Percentiles rank a stretch among this genome's conserved stretches.
These are phyloP conservation scores for Cnemophilus loriae DNA, from an alignment of 2,113 vertebrate species.

Conservation along the genomic window DNA sequence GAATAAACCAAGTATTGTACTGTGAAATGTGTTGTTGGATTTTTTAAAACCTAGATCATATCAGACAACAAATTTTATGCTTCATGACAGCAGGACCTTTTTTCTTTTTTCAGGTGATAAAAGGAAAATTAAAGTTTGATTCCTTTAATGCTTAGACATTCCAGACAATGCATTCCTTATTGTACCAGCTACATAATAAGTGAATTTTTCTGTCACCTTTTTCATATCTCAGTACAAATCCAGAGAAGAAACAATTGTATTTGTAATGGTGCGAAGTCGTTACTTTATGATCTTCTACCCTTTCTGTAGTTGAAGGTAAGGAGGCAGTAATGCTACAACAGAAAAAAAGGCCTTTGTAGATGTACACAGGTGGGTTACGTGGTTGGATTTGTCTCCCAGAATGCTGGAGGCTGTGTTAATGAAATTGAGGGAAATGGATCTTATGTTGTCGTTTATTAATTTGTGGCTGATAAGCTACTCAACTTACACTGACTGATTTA, in stretches of 20 bases:
- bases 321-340: neutral
- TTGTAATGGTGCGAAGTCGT: neutral
- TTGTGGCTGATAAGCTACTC: neutral
- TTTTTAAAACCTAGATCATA: neutral
- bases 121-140: conserved; percentile 22
- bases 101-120: neutral
- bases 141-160: neutral
- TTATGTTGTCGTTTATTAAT: neutral
- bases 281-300: neutral
- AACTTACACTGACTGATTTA: neutral
- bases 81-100: neutral
- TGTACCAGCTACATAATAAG: neutral
- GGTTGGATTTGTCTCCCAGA: neutral
- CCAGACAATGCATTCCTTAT: neutral
- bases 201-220: neutral
- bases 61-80: conserved; percentile 15
- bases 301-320: neutral
- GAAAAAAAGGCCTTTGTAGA: neutral
- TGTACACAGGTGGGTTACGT: neutral
- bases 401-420: neutral
- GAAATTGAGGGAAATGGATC: neutral
- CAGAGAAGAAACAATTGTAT: neutral
- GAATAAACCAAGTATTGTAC: neutral
- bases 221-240: neutral
- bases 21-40: neutral